Evolutionary conservation across 2,888 invertebrate genomes (phyloP).

Genomic region (Drosophila rubida): DNA sequence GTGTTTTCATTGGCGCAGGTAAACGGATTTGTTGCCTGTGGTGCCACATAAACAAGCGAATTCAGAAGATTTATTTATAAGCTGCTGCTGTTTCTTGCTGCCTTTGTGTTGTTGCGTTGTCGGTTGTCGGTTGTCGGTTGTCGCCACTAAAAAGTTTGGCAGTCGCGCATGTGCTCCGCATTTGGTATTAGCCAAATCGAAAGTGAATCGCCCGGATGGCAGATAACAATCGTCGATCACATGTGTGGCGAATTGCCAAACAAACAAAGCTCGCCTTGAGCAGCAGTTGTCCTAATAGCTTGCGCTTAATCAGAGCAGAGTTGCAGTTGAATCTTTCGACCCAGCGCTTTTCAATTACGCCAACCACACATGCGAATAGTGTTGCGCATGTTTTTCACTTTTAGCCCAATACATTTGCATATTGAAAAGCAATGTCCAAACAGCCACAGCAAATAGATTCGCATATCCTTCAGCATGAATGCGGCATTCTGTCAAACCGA

Average conservation of each 20-base stretch:
- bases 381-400: constrained; percentile 18
- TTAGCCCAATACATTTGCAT: constrained; percentile 65
- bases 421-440: constrained; percentile 45
- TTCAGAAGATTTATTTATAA: constrained; percentile 42
- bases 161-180: constrained; percentile 53
- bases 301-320: too few species aligned
- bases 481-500: constrained; percentile 61
- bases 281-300: too few species aligned
- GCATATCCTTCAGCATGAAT: constrained; percentile 43
- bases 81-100: constrained; percentile 2
- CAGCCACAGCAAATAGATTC: constrained; percentile 20
- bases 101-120: too few species aligned
- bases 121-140: too few species aligned
- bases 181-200: constrained; percentile 51
- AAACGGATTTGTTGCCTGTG: constrained; percentile 68
- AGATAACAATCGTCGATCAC: constrained; percentile 34
- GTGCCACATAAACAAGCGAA: constrained; percentile 53
- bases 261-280: background rate
- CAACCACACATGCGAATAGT: constrained; percentile 21
- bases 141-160: constrained; percentile 45
- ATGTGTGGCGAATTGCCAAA: constrained; percentile 61
- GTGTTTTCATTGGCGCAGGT: constrained; percentile 58
- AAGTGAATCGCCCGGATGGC: constrained; percentile 45
- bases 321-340: too few species aligned
- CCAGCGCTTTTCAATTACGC: constrained; percentile 42